Evolutionary conservation across 2,113 vertebrate species (phyloP), one percentile per base, ranked within the genome.

Genomic region (Lipophrys pholis): DNA sequence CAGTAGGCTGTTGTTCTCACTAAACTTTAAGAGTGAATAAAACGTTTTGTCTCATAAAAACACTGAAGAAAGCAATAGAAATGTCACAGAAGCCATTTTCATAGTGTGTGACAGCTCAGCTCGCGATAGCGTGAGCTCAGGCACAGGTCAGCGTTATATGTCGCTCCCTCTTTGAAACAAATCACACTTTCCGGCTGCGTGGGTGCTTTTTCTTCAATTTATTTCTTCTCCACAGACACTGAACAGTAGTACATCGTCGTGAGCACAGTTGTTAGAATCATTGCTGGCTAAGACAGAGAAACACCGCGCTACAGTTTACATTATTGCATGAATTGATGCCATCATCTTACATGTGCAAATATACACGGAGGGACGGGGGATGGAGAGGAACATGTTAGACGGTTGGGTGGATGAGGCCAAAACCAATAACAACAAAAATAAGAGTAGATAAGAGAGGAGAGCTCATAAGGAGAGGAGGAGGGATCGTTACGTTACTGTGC

Each of bases 321-420:
- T 81, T 80, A 85, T 82, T 83, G 87, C 85, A 70, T 80, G 53
- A 84, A 51, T 40, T 6, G n/a, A 36, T 42, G 61, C 40, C 10
- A 38, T 73, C 52, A 51, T 51, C 6, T 40, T 49, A 54, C 21
- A 58, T 87, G 87, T 85, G 82, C 82, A 88, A 84, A 84, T 67
- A 48, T 55, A 69, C 72, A 78, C 16, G 7, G 9, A 16, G 38
- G 40, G 15, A 48, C 14, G n/a, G 14, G 16, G 55, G 8, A 38
- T 9, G 51, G 42, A 48, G 73, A 42, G 41, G 51, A 10, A 57
- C 11, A 59, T 8, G 38, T 16, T 30, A 66, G 49, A n/a, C 17
- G 21, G n/a, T 30, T 30, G n/a, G 21, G 43, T 15, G 15, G 49
- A 61, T 21, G 12, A 61, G 59, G 30, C 43, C 54, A 30, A 59